Evolutionary conservation across 2,888 invertebrate genomes (phyloP).

Genomic region (Nymphalis c-album): DNA sequence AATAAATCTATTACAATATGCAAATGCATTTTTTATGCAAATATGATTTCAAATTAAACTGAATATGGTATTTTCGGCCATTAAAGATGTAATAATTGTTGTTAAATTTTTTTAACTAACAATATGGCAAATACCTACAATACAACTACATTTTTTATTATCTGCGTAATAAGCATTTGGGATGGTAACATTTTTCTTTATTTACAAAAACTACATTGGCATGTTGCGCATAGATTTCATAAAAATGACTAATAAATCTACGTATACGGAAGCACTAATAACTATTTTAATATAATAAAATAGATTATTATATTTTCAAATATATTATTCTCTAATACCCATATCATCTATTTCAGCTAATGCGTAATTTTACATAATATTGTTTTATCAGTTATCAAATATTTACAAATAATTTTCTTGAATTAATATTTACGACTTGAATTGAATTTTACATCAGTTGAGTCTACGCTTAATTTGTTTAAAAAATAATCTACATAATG

Average conservation of each 20-base stretch:
- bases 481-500: too few relatives aligned
- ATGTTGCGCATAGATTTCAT: slow-evolving; percentile 13
- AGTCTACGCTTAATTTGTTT: too few relatives aligned
- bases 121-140: neutral
- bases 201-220: slow-evolving; percentile 16
- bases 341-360: slow-evolving; percentile 22
- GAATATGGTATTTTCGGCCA: too few relatives aligned
- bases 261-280: slow-evolving; percentile 67
- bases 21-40: too few relatives aligned
- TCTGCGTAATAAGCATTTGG: neutral
- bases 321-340: slow-evolving; percentile 32
- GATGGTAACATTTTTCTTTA: slow-evolving; percentile 17
- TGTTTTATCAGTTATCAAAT: neutral
- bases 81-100: too few relatives aligned
- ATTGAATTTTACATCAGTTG: neutral
- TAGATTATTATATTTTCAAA: slow-evolving; percentile 53
- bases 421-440: neutral
- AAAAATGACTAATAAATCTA: slow-evolving; percentile 25
- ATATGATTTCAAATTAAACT: too few relatives aligned
- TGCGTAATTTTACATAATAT: slow-evolving; percentile 20
- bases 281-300: slow-evolving; percentile 50
- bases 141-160: neutral
- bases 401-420: neutral
- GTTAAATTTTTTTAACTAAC: neutral
- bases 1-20: too few relatives aligned